Evolutionary conservation across 2,113 vertebrate genomes (phyloP).

Genomic region (Pteruthius melanotis): DNA sequence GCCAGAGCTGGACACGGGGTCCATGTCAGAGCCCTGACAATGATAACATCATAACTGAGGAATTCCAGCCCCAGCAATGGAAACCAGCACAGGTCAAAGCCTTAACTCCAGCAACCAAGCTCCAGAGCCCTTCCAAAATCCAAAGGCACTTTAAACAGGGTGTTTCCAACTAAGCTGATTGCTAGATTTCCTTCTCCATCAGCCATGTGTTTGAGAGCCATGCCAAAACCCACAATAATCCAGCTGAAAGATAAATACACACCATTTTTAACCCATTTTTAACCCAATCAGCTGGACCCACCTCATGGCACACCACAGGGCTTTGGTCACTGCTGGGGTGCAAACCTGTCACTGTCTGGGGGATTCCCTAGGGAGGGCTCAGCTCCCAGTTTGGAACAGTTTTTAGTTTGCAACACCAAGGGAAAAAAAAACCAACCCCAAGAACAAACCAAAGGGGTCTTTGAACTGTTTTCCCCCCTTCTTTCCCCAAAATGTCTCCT

Average conservation of each 20-base stretch:
- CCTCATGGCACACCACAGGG: rapidly evolving
- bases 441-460: not conserved
- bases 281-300: not conserved
- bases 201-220: not conserved
- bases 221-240: not conserved
- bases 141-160: not conserved
- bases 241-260: not conserved
- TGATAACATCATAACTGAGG: not conserved
- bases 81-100: not conserved
- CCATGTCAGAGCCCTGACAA: too few species aligned
- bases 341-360: not conserved
- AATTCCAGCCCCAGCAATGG: not conserved
- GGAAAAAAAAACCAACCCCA: not conserved
- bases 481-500: not conserved
- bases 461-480: rapidly evolving
- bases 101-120: not conserved
- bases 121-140: not conserved
- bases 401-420: not conserved
- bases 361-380: not conserved
- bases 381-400: not conserved
- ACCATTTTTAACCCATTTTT: too few species aligned
- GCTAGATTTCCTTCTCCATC: not conserved
- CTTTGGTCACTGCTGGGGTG: not conserved
- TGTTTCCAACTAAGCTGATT: not conserved
- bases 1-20: too few species aligned